These are phyloP conservation scores for Phoxinus dragarum DNA, from an alignment of 2,797 vertebrate genomes.

Conservation along the genomic window DNA sequence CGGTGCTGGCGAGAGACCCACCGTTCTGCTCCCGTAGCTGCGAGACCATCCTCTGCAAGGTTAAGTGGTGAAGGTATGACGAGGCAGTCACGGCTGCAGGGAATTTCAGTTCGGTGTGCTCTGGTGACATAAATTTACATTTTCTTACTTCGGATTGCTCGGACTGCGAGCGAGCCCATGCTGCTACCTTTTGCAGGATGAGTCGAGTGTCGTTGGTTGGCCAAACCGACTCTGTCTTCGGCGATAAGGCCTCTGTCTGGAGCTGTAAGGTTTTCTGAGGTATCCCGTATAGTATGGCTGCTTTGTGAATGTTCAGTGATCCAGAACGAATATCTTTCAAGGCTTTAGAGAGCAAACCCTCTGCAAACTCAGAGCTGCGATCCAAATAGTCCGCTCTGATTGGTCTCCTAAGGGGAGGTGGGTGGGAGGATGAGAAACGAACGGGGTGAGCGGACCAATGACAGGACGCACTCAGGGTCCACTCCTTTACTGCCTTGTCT, in stretches of 20 bases:
- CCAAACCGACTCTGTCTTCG: slow-evolving; percentile 77
- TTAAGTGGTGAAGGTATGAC: slow-evolving; percentile 90
- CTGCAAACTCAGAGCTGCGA: slow-evolving; percentile 99
- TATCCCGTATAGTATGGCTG: slow-evolving; percentile 99
- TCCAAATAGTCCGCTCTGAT: slow-evolving; percentile 98
- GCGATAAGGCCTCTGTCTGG: slow-evolving; percentile 88
- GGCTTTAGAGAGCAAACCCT: slow-evolving; percentile 99
- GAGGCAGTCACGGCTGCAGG: slow-evolving; percentile 87
- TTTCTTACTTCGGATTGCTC: slow-evolving; percentile 92
- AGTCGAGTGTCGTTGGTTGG: slow-evolving; percentile 91
- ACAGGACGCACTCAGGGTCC: slow-evolving; percentile 97
- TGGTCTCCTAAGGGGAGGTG: slow-evolving; percentile 94
- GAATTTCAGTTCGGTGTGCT: slow-evolving; percentile 84
- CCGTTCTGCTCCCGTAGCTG: slow-evolving; percentile 88
- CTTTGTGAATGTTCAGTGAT: slow-evolving; percentile 97
- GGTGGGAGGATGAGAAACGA: slow-evolving; percentile 93
- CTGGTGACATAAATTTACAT: slow-evolving; percentile 74
- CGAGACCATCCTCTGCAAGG: slow-evolving; percentile 89
- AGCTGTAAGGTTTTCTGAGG: slow-evolving; percentile 95
- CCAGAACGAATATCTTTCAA: slow-evolving; percentile 99
- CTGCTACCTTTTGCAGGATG: slow-evolving; percentile 94
- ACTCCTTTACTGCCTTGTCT: slow-evolving; percentile 99
- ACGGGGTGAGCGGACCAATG: slow-evolving; percentile 91
- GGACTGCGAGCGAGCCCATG: slow-evolving; percentile 89
- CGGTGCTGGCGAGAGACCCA: slow-evolving; percentile 78